Evolutionary conservation across 2,797 vertebrate genomes (phyloP), one percentile per base, ranked within the genome.

Genomic region (Fratercula arctica): DNA sequence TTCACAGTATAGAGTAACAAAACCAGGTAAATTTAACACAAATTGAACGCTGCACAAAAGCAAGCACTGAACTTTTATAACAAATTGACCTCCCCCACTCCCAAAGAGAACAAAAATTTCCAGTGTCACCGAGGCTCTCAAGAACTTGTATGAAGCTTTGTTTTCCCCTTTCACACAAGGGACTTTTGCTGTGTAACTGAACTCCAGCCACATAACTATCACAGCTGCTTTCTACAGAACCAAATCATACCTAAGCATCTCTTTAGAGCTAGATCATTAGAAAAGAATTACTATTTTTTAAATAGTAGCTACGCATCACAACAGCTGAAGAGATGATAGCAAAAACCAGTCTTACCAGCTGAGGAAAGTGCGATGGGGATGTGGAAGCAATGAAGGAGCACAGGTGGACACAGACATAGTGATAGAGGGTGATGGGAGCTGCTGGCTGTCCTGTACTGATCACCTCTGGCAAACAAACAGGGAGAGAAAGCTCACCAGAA

Each of bases 371-470:
- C 11, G 93, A 95, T 16, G 98, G 97, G 6, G 98, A 98, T 46
- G 98, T 98, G 6, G 98, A 97, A 87, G 98, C 98, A 75, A 99
- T 98, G 73, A 98, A 99, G 76, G 98, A 97, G 90, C 99, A 99
- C 72, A 99, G 95, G 31, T 98, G 99, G 87, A 99, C 97, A 76
- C 99, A 99, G 46, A 99, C 88, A 13, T 99, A 98, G 61, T 98
- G 98, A 93, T 99, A 99, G 57, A 99, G 97, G 35, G 98, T 98
- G 97, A 99, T 96, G n/a, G 97, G 95, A 53, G 85, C 95, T 92
- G 98, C 98, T 28, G 98, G 97, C 85, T 99, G 98, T 77, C 98
- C 99, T 13, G 97, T 97, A 70, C 97, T 95, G 97, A 98, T 97
- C 59, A 98, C 97, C 61, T 98, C 98, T 28, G 98, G 98, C 94